phyloP scores from a whole-genome alignment of 2,797 vertebrate genomes.

The Ataeniobius toweri region DNA sequence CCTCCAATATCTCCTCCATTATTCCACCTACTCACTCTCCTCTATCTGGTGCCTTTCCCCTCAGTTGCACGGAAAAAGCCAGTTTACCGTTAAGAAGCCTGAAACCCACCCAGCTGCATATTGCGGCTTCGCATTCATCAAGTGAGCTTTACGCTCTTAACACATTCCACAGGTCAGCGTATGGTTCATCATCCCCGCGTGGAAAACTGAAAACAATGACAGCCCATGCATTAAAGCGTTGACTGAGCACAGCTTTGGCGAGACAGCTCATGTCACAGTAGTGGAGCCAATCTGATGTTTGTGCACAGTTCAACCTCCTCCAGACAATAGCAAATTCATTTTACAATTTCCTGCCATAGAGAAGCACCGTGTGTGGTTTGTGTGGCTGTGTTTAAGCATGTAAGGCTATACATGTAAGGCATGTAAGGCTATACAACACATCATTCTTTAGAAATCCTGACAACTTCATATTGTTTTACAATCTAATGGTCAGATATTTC shows the following conservation, averaged over 20 bases:
- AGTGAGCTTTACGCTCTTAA: slow-evolving; percentile 24
- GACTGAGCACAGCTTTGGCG: slow-evolving; percentile 33
- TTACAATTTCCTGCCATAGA: slow-evolving; percentile 18
- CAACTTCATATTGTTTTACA: slow-evolving; percentile 32
- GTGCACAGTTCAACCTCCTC: slow-evolving; percentile 13
- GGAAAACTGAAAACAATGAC: slow-evolving; percentile 24
- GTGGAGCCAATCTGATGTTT: slow-evolving; percentile 30
- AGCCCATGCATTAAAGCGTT: slow-evolving; percentile 32
- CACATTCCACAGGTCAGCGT: slow-evolving; percentile 47
- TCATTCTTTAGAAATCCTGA: slow-evolving; percentile 26
- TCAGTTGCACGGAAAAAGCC: slow-evolving; percentile 34
- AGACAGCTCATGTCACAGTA: slow-evolving; percentile 40
- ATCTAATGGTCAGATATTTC: slow-evolving; percentile 51
- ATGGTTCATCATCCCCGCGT: slow-evolving; percentile 26
- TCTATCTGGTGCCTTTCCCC: slow-evolving; percentile 27
- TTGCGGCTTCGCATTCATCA: slow-evolving; percentile 41
- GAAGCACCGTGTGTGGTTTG: slow-evolving; percentile 14
- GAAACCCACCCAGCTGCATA: slow-evolving; percentile 37
- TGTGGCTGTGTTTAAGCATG: slow-evolving; percentile 27
- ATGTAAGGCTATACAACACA: slow-evolving; percentile 22
- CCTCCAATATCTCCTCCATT: slow-evolving; percentile 36
- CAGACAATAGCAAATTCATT: slow-evolving; percentile 29
- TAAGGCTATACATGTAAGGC: slow-evolving; percentile 12
- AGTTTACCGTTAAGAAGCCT: slow-evolving; percentile 24
- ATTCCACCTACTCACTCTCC: slow-evolving; percentile 55